These are phyloP conservation scores for Elysia crispata DNA, from an alignment of 2,888 invertebrate genomes.

Conservation along the genomic window DNA sequence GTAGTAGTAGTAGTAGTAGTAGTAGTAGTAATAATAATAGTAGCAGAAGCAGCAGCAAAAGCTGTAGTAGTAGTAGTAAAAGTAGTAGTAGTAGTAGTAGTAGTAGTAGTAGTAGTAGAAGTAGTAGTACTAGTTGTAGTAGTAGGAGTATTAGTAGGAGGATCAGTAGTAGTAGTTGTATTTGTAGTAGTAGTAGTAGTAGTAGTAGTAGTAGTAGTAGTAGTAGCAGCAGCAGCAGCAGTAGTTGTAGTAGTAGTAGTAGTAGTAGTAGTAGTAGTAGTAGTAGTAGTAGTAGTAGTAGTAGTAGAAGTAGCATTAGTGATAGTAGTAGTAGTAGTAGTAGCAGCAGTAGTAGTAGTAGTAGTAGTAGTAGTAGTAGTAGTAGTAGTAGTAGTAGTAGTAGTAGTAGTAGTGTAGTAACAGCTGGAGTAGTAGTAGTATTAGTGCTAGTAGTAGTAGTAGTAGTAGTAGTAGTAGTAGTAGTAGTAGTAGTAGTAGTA, in stretches of 20 bases:
- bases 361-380: too few relatives aligned
- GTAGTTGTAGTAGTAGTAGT: too few relatives aligned
- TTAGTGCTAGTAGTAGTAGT: too few relatives aligned
- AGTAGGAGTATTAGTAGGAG: slow-evolving; percentile 21
- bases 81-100: slow-evolving; percentile 33
- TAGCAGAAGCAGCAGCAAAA: too few relatives aligned
- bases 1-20: slow-evolving; percentile 9
- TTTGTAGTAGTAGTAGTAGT: slow-evolving; percentile 24
- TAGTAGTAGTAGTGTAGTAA: too few relatives aligned
- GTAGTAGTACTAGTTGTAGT: slow-evolving; percentile 10
- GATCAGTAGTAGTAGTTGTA: slow-evolving; percentile 30
- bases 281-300: not conserved
- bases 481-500: not conserved
- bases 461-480: not conserved
- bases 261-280: too few relatives aligned
- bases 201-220: not conserved
- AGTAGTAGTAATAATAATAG: too few relatives aligned
- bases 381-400: too few relatives aligned
- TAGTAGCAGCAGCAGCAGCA: too few relatives aligned
- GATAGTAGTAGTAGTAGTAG: too few relatives aligned
- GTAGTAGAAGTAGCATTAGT: not conserved
- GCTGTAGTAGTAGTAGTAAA: not conserved
- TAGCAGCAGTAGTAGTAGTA: too few relatives aligned
- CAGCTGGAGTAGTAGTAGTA: not conserved
- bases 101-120: slow-evolving; percentile 32